Conservation (phyloP, 2,113 vertebrate species). For the Corythornis vintsioides region DNA sequence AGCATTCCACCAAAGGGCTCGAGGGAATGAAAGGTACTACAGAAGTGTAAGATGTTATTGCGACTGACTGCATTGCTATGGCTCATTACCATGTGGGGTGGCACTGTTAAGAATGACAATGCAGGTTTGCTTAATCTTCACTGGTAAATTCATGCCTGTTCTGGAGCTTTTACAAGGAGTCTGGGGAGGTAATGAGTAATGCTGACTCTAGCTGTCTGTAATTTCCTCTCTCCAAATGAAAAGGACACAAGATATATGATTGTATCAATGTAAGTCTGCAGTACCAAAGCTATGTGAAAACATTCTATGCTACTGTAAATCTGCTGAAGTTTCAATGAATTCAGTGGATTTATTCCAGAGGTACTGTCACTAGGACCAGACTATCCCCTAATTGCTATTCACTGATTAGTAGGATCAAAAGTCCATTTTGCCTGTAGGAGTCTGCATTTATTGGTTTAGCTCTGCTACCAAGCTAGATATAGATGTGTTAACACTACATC, state of each 20-base stretch:
- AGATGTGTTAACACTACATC: neutral
- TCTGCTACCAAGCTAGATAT: neutral
- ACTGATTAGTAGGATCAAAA: neutral
- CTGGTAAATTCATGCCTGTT: neutral
- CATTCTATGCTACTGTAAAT: neutral
- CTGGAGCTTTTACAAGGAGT: neutral
- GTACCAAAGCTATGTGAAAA: neutral
- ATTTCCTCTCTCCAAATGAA: neutral
- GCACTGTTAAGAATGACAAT: neutral
- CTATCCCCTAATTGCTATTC: neutral
- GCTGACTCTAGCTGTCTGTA: neutral
- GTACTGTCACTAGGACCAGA: neutral
- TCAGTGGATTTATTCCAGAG: neutral
- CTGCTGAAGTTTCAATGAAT: neutral
- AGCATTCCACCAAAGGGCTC: neutral
- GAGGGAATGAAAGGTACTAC: neutral
- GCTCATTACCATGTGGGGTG: neutral
- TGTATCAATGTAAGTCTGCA: neutral
- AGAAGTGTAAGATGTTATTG: neutral
- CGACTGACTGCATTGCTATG: neutral
- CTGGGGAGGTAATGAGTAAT: neutral
- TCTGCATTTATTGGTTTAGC: neutral
- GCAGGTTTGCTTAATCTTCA: conserved; percentile 3
- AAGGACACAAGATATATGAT: neutral
- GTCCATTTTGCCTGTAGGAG: neutral